A percentile compares a stretch with the other conserved stretches of the same genome.
phyloP scores from a whole-genome alignment of 2,888 invertebrate species.

The Homarus gammarus region DNA sequence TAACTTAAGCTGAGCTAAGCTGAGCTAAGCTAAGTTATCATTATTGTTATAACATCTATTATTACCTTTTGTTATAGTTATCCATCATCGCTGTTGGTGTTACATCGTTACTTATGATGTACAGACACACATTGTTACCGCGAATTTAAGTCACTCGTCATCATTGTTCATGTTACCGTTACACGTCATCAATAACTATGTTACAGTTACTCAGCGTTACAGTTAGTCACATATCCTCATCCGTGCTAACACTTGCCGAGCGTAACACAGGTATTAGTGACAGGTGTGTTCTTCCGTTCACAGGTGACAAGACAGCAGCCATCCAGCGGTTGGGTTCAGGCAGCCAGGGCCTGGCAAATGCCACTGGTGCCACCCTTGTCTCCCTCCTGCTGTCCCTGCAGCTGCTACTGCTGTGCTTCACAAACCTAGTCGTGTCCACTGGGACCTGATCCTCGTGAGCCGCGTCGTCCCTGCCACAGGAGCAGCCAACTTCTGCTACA shows the following conservation, averaged over 20 bases:
- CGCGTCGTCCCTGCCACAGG: not conserved
- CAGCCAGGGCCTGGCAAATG: not conserved
- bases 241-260: not conserved
- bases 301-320: conserved; percentile 55
- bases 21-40: too few species aligned
- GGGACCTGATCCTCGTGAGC: conserved; percentile 28
- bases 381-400: conserved; percentile 17
- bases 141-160: not conserved
- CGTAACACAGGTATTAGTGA: not conserved
- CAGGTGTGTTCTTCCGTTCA: not conserved
- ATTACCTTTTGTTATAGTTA: too few species aligned
- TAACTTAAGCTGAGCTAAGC: too few species aligned
- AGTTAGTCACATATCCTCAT: not conserved
- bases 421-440: not conserved
- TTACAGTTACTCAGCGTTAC: not conserved
- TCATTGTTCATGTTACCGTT: not conserved
- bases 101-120: too few species aligned
- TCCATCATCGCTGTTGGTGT: too few species aligned
- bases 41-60: too few species aligned
- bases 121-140: too few species aligned
- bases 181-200: not conserved
- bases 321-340: conserved; percentile 53
- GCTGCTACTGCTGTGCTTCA: conserved; percentile 7
- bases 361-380: not conserved
- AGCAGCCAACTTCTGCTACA: not conserved